These are phyloP conservation scores for Heliopora coerulea DNA, from an alignment of 92 coral and sea anemone genomes.

Conservation along the genomic window DNA sequence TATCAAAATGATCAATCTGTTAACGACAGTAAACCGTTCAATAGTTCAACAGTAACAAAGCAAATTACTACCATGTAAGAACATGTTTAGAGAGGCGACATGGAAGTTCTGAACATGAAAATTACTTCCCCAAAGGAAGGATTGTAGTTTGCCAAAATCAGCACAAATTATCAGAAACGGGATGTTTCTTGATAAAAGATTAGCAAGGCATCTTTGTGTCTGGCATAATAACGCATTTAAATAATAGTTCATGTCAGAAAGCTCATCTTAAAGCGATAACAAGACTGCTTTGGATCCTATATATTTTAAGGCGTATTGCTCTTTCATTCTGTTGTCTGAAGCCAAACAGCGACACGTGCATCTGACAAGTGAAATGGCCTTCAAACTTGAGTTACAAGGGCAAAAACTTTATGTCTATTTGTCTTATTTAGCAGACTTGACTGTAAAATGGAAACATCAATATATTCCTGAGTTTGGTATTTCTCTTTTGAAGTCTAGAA, in stretches of 20 bases:
- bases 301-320: background rate
- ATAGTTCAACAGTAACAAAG: constrained; percentile 38
- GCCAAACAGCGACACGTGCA: constrained; percentile 33
- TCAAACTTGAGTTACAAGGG: too few species aligned
- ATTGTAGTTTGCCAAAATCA: background rate
- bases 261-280: constrained; percentile 18
- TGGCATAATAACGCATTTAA: background rate
- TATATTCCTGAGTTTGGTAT: too few species aligned
- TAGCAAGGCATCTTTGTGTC: background rate
- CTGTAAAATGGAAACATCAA: background rate
- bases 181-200: constrained; percentile 21
- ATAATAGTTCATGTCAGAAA: constrained; percentile 15
- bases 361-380: background rate
- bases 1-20: constrained; percentile 39
- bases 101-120: constrained; percentile 1
- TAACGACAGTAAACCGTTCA: constrained; percentile 18
- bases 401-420: too few species aligned
- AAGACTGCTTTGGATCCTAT: background rate
- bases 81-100: constrained; percentile 18
- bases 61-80: background rate
- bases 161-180: background rate
- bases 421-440: too few species aligned
- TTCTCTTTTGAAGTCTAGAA: too few species aligned
- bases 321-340: background rate
- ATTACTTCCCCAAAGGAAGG: background rate